Evolutionary conservation across 2,113 vertebrate genomes (phyloP).

Genomic region (Trochalopteron elliotii): DNA sequence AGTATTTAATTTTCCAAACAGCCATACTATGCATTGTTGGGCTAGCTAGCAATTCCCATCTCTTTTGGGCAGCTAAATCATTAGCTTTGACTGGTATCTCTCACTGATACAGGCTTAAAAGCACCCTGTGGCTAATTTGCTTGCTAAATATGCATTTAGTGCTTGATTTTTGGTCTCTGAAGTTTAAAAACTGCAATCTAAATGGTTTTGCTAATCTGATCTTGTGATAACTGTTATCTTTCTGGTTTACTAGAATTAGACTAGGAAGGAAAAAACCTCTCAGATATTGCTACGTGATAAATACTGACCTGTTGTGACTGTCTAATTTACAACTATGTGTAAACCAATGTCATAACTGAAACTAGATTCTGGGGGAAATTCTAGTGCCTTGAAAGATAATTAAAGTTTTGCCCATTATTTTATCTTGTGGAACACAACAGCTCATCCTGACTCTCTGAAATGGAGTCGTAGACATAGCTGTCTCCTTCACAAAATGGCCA

Average conservation of each 20-base stretch:
- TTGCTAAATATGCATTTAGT: background rate
- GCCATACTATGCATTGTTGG: accelerated
- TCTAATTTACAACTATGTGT: background rate
- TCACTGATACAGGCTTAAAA: background rate
- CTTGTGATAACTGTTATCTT: background rate
- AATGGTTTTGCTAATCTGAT: background rate
- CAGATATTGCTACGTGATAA: background rate
- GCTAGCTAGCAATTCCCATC: background rate
- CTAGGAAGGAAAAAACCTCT: background rate
- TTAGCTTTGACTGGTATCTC: background rate
- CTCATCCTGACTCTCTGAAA: background rate
- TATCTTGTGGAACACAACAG: background rate
- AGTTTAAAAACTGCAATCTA: background rate
- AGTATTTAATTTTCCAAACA: background rate
- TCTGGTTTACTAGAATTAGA: background rate
- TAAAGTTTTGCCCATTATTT: background rate
- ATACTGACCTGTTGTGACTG: background rate
- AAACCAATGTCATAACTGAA: background rate
- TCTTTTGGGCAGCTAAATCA: background rate
- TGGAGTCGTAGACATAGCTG: background rate
- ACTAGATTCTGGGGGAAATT: background rate
- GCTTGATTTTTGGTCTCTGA: background rate
- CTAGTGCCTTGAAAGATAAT: background rate
- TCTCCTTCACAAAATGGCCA: background rate
- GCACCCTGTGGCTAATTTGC: background rate